phyloP scores from a whole-genome alignment of 1,140 invertebrate species.

The Bradysia coprophila region DNA sequence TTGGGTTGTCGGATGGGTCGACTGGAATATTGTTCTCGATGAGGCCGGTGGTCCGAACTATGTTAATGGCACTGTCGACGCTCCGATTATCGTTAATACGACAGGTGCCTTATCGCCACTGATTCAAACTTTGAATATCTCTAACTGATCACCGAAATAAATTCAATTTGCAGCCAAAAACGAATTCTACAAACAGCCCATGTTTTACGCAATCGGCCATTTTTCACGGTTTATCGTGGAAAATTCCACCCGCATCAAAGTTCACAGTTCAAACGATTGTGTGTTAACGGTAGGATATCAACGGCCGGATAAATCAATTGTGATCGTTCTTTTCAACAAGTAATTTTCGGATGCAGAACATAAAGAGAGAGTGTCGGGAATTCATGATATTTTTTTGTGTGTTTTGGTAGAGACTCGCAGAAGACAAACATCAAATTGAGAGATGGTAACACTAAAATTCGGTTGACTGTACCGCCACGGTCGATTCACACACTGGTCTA shows the following conservation, averaged over 20 bases:
- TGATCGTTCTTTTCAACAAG: constrained; percentile 39
- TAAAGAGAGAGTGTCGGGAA: neutral
- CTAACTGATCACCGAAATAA: no score
- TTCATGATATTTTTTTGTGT: neutral
- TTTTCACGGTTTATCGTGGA: constrained; percentile 63
- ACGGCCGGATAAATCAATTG: constrained; percentile 31
- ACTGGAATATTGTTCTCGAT: constrained; percentile 77
- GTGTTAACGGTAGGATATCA: constrained; percentile 30
- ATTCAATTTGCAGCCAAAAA: constrained; percentile 10
- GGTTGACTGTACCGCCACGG: neutral
- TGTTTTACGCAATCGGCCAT: constrained; percentile 74
- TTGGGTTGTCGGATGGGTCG: constrained; percentile 57
- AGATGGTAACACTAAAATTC: neutral
- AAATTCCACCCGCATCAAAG: constrained; percentile 31
- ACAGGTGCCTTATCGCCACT: constrained; percentile 33
- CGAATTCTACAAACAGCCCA: constrained; percentile 78
- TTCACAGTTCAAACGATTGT: constrained; percentile 7
- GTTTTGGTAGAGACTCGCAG: neutral
- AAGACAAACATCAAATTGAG: neutral
- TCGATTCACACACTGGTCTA: neutral
- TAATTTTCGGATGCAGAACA: neutral
- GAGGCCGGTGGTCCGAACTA: constrained; percentile 64
- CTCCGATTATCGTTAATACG: constrained; percentile 55
- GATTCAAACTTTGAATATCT: no score
- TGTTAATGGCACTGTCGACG: constrained; percentile 55